phyloP scores from a whole-genome alignment of 2,888 invertebrate genomes.

The Agrochola lota region DNA sequence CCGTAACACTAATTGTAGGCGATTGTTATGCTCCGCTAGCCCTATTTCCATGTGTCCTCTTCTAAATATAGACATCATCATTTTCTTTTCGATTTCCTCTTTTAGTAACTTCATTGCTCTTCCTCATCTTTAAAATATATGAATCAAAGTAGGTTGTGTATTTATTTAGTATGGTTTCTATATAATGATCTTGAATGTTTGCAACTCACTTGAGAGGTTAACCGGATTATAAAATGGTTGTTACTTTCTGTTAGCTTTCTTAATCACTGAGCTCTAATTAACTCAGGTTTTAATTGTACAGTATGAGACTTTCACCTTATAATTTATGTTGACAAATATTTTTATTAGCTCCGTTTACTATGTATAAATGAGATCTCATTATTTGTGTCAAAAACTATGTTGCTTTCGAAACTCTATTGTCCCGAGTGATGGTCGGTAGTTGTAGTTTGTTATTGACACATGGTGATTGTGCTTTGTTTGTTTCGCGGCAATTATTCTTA shows the following conservation, averaged over 20 bases:
- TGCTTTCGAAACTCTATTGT: slow-evolving; percentile 49
- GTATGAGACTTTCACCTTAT: slow-evolving; percentile 37
- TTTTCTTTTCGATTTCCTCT: slow-evolving; percentile 56
- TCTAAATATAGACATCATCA: slow-evolving; percentile 64
- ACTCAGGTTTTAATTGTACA: slow-evolving; percentile 11
- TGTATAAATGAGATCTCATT: slow-evolving; percentile 22
- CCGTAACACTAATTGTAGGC: slow-evolving; percentile 74
- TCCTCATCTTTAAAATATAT: slow-evolving; percentile 28
- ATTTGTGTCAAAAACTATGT: slow-evolving; percentile 29
- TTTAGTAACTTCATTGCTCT: slow-evolving; percentile 15
- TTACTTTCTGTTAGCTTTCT: slow-evolving; percentile 51
- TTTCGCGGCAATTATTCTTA: slow-evolving; percentile 59
- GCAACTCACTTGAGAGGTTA: slow-evolving; percentile 7
- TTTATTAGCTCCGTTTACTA: slow-evolving; percentile 4
- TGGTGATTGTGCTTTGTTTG: slow-evolving; percentile 51
- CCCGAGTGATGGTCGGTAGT: slow-evolving; percentile 30
- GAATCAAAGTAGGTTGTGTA: slow-evolving; percentile 2
- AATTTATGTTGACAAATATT: slow-evolving; percentile 34
- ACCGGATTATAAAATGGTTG: slow-evolving; percentile 30
- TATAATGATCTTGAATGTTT: slow-evolving; percentile 10
- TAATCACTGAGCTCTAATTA: slow-evolving; percentile 49
- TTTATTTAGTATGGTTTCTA: slow-evolving; percentile 14
- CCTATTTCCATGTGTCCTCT: slow-evolving; percentile 70
- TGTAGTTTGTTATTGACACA: slow-evolving; percentile 47
- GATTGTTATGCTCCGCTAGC: slow-evolving; percentile 74